phyloP scores from a whole-genome alignment of 2,797 vertebrate species.

The Threskiornis aethiopicus region DNA sequence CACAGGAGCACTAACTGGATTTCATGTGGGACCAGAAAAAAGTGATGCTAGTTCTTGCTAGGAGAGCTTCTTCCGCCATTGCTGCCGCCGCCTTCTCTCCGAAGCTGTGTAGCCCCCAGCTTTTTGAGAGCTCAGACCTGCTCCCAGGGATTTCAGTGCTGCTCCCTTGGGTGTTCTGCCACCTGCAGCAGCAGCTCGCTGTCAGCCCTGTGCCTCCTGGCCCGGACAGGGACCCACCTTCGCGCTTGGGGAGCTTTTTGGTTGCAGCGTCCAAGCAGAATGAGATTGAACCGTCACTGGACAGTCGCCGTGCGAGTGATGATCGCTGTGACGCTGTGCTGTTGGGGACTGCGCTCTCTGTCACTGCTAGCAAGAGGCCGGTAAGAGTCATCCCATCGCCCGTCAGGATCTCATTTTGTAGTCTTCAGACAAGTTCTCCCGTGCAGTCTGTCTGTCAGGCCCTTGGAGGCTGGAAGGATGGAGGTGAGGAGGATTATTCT shows the following conservation, averaged over 20 bases:
- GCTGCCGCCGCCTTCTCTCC: not conserved
- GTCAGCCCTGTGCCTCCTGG: not conserved
- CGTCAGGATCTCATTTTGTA: not conserved
- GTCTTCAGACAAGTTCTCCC: not conserved
- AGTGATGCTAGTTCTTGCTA: not conserved
- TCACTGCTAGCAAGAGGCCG: not conserved
- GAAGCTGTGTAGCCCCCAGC: not conserved
- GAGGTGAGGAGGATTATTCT: not conserved
- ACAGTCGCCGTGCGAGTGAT: accelerated
- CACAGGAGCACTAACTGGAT: not conserved
- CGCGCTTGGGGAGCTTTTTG: not conserved
- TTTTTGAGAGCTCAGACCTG: not conserved
- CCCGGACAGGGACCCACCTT: not conserved
- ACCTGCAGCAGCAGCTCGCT: not conserved
- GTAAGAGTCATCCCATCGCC: accelerated
- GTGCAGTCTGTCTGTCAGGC: not conserved
- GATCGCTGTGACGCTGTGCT: accelerated
- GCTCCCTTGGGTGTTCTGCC: accelerated
- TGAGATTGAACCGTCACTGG: not conserved
- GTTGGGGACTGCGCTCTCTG: not conserved
- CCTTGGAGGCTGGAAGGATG: not conserved
- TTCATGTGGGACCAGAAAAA: not conserved
- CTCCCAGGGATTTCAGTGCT: not conserved
- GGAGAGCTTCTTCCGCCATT: not conserved
- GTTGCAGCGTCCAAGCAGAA: not conserved